phyloP scores from a whole-genome alignment of 1,140 invertebrate species.

The Eriosoma lanigerum region DNA sequence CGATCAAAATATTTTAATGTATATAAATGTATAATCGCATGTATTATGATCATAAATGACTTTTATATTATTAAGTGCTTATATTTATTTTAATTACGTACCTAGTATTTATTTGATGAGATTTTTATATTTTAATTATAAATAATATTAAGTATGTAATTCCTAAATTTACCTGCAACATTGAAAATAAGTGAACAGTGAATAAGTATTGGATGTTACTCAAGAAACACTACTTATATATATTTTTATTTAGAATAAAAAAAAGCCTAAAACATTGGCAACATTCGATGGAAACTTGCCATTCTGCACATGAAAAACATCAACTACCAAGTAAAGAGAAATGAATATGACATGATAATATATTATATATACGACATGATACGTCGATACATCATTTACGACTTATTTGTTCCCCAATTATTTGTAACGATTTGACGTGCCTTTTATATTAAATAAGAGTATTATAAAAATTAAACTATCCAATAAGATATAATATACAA shows the following conservation, averaged over 20 bases:
- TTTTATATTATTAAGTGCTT: too few species aligned
- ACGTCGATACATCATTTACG: not conserved
- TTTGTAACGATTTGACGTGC: not conserved
- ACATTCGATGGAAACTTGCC: conserved; percentile 48
- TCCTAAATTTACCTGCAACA: not conserved
- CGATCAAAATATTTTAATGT: too few species aligned
- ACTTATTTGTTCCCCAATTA: not conserved
- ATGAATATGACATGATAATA: conserved; percentile 2
- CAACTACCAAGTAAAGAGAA: not conserved
- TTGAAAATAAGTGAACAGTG: not conserved
- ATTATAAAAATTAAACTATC: too few species aligned
- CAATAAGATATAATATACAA: too few species aligned
- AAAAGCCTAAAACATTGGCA: conserved; percentile 33
- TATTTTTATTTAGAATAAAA: conserved; percentile 24
- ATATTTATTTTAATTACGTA: too few species aligned
- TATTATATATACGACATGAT: not conserved
- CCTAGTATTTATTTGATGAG: too few species aligned
- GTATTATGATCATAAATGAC: too few species aligned
- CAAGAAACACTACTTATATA: not conserved
- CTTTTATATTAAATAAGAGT: too few species aligned
- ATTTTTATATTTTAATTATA: too few species aligned
- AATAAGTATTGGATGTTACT: not conserved
- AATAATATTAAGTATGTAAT: too few species aligned
- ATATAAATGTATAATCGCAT: too few species aligned
- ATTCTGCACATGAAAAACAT: conserved; percentile 15